Percentiles rank a stretch among this genome's conserved stretches.
These are phyloP conservation scores for Apostichopus leukothele DNA, from an alignment of 53 echinoderm and acorn worm genomes.

Conservation along the genomic window DNA sequence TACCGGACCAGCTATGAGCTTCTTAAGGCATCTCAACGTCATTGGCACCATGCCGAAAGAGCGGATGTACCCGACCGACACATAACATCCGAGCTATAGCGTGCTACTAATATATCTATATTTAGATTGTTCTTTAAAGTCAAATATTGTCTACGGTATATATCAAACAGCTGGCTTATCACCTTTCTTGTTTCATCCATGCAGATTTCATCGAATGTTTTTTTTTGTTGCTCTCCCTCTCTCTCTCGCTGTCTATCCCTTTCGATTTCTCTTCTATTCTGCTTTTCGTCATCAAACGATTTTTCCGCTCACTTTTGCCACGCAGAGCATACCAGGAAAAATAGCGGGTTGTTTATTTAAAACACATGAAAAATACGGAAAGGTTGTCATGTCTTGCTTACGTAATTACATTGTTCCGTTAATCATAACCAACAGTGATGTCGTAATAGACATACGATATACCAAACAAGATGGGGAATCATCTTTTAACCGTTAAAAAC, in stretches of 20 bases:
- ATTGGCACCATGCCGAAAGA: too few relatives aligned
- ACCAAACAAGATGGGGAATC: background rate
- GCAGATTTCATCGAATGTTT: background rate
- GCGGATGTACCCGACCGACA: too few relatives aligned
- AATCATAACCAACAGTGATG: background rate
- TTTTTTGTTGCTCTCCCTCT: background rate
- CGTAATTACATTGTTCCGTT: background rate
- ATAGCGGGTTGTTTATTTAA: constrained; percentile 3
- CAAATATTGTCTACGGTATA: background rate
- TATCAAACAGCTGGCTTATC: background rate
- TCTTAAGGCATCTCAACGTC: too few relatives aligned
- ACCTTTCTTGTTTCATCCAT: background rate
- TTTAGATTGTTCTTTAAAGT: too few relatives aligned
- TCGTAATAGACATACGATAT: background rate
- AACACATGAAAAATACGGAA: background rate
- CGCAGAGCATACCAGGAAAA: background rate
- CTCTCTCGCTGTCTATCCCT: too few relatives aligned
- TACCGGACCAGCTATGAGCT: too few relatives aligned
- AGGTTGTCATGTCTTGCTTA: background rate
- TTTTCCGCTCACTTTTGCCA: background rate
- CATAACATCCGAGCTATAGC: too few relatives aligned
- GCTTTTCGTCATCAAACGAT: background rate
- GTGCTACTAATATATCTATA: too few relatives aligned
- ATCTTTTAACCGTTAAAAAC: background rate
- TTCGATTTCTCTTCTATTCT: too few relatives aligned